Base-by-base conservation (phyloP, 2,888 invertebrate genomes). In the Sarcophaga carnaria region DNA sequence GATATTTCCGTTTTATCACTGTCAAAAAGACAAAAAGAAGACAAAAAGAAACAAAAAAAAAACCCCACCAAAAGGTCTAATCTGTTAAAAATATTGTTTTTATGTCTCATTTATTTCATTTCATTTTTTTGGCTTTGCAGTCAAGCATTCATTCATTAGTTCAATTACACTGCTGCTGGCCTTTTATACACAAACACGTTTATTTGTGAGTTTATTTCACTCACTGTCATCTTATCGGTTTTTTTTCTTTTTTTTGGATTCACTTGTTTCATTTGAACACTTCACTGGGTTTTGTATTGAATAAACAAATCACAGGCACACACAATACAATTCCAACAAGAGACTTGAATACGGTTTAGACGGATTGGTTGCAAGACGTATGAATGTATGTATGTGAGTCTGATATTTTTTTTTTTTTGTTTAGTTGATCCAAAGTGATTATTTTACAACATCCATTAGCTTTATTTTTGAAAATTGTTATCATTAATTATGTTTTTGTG, bases 401-500 rank as follows among this genome's bases (percentile, higher is more conserved):
- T 75, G 49, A 79, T 14, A 70, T 84, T 47, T 59, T 59, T 37
- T 54, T 37, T 70, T 14, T 20, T 8, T 2, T n/a, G 20, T 22
- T 60, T 69, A 60, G 37, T 12, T 70, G 70, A 14, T 54, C 14
- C 37, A 37, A 54, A 54, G 78, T 84, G 83, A 87, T 87, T 87
- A 87, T 87, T 87, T 81, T 75, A 87, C 81, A 81, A 78, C 86
- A 87, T 84, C 83, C 86, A 87, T 87, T 87, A 87, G 86, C 86
- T 81, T 83, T 78, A 87, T 84, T 87, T 37, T 87, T 87, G 81
- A 81, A 87, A 87, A 81, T 84, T 81, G 86, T 78, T 79, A 79
- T 84, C 86, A 87, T 87, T 87, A 87, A 87, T 87, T 87, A 87
- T 87, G 54, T 87, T 87, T 70, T 87, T 87, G 78, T 87, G 84